A percentile compares a stretch with the other conserved stretches of the same genome.
Evolutionary conservation across 2,113 vertebrate species (phyloP).

Genomic region (Bos taurus): DNA sequence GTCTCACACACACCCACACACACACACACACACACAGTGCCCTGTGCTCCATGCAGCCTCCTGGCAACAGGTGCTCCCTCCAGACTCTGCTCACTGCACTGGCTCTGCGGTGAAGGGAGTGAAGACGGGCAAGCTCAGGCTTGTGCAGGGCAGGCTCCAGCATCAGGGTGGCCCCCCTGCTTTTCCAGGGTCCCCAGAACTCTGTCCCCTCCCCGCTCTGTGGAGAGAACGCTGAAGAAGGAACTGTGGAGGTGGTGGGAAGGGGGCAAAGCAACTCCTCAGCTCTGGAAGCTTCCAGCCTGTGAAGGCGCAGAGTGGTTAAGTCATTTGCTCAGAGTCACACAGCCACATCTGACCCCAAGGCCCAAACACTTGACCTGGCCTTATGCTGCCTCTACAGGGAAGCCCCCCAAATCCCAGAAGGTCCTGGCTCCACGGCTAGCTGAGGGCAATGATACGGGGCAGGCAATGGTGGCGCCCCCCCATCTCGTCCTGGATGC

Average conservation of each 20-base stretch:
- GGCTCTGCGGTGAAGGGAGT: fast-evolving
- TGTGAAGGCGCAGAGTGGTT: neutral
- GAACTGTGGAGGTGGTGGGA: no score
- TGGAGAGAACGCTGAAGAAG: neutral
- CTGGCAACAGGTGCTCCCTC: neutral
- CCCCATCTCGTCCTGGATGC: fast-evolving
- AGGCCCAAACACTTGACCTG: neutral
- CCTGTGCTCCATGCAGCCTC: fast-evolving
- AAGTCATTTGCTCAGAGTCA: neutral
- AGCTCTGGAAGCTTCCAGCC: neutral
- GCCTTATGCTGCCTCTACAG: neutral
- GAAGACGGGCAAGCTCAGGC: fast-evolving
- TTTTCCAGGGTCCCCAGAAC: neutral
- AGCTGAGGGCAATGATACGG: neutral
- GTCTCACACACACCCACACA: neutral
- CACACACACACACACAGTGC: neutral
- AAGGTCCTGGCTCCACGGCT: fast-evolving
- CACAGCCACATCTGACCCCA: neutral
- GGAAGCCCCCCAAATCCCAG: neutral
- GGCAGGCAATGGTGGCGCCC: neutral
- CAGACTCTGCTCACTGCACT: no score
- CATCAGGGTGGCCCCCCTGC: fast-evolving
- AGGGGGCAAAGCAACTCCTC: no score
- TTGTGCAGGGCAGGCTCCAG: neutral
- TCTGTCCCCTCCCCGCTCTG: fast-evolving